phyloP scores from a whole-genome alignment of 2,888 invertebrate genomes.

The Harpagoxenus sublaevis region DNA sequence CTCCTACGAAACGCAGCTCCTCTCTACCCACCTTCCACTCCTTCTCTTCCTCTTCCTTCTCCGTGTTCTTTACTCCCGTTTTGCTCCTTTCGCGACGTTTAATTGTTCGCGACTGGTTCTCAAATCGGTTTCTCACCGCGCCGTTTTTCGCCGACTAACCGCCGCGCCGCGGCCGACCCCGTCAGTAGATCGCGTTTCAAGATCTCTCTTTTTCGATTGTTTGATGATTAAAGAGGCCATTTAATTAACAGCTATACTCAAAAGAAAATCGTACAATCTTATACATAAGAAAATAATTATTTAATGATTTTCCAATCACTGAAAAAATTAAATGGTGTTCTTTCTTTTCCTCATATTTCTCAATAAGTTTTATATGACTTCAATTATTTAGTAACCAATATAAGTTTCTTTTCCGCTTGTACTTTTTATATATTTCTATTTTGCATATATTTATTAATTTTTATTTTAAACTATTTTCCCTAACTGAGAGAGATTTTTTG shows the following conservation, averaged over 20 bases:
- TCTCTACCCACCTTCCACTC: conserved; percentile 52
- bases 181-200: conserved; percentile 44
- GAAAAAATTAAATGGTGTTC: not conserved
- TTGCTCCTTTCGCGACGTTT: conserved; percentile 71
- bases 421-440: not conserved
- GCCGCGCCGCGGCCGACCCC: conserved; percentile 57
- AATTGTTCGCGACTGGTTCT: conserved; percentile 81
- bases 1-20: conserved; percentile 29
- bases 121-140: conserved; percentile 77
- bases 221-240: not conserved
- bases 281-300: not conserved
- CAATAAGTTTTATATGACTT: not conserved
- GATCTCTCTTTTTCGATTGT: conserved; percentile 4
- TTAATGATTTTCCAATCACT: not conserved
- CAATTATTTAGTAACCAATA: not conserved
- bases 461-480: not conserved
- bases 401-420: not conserved
- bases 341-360: not conserved
- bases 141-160: conserved; percentile 63
- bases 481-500: not conserved
- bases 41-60: conserved; percentile 62
- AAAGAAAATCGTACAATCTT: not conserved
- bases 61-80: conserved; percentile 65
- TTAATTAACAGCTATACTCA: not conserved
- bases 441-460: not conserved